These are phyloP conservation scores for Speoplatyrhinus poulsoni DNA, from an alignment of 2,113 vertebrate species.

Conservation along the genomic window DNA sequence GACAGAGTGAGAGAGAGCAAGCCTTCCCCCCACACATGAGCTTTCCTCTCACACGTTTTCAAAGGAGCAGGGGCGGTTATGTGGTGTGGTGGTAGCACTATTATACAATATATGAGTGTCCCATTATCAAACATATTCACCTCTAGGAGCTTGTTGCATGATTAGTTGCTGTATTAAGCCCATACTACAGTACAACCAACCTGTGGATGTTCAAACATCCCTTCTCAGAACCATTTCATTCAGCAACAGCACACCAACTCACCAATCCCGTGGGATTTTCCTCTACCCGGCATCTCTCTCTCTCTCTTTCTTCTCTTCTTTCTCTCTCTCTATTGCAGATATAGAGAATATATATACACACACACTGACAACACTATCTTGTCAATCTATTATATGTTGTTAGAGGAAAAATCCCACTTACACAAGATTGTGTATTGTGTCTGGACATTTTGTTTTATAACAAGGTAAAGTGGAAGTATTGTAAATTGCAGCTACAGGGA, in stretches of 20 bases:
- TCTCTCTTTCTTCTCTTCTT: conserved; percentile 8
- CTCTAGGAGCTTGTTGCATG: too few species aligned
- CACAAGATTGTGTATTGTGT: neutral
- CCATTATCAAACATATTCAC: too few species aligned
- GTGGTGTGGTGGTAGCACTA: too few species aligned
- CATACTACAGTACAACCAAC: too few species aligned
- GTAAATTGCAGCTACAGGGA: conserved; percentile 23
- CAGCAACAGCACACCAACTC: neutral
- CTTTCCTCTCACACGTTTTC: too few species aligned
- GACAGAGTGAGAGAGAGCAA: too few species aligned
- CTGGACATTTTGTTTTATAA: neutral
- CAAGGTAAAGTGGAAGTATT: neutral
- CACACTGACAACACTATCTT: conserved; percentile 3
- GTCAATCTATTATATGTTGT: conserved; percentile 53
- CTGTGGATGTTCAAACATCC: too few species aligned
- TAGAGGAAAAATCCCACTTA: conserved; percentile 18
- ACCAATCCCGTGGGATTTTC: neutral
- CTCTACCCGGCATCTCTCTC: neutral
- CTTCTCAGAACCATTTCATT: too few species aligned
- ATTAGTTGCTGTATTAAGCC: too few species aligned
- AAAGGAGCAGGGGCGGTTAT: too few species aligned
- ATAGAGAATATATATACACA: conserved; percentile 6
- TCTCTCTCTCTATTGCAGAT: conserved; percentile 4
- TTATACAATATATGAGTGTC: too few species aligned
- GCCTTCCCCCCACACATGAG: too few species aligned